A percentile compares a stretch with the other conserved stretches of the same genome.
These are phyloP conservation scores for Beaufortia kweichowensis DNA, from an alignment of 2,113 vertebrate species.

Conservation along the genomic window DNA sequence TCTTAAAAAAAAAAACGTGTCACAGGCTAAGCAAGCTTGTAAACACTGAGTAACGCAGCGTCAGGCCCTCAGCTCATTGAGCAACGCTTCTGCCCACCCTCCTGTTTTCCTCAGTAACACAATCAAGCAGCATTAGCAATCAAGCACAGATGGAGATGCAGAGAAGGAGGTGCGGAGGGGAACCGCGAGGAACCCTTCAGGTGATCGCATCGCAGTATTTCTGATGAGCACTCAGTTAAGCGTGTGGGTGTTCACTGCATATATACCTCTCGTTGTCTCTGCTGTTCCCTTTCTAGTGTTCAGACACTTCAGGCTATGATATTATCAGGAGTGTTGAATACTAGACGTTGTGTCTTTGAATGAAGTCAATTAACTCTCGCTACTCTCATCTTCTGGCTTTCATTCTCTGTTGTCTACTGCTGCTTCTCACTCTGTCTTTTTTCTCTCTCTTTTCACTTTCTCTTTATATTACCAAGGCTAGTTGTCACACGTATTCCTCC, in stretches of 20 bases:
- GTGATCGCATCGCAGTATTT: constrained; percentile 25
- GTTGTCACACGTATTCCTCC: neutral
- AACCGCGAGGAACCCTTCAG: neutral
- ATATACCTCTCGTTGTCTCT: neutral
- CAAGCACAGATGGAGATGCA: neutral
- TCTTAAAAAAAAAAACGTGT: neutral
- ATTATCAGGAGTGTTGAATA: neutral
- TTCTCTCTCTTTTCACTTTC: neutral
- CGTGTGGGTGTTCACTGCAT: constrained; percentile 28
- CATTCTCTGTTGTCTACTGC: neutral
- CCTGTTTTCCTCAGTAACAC: no score
- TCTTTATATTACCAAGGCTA: neutral
- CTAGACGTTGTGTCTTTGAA: constrained; percentile 14
- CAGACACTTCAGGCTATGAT: constrained; percentile 20
- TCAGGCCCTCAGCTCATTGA: neutral
- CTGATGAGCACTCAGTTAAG: constrained; percentile 14
- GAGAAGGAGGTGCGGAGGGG: neutral
- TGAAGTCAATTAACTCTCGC: constrained; percentile 39
- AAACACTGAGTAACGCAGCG: constrained; percentile 22
- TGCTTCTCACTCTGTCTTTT: neutral
- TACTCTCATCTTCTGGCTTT: neutral
- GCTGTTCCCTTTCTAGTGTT: neutral
- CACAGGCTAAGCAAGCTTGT: neutral
- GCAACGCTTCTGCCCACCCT: neutral
- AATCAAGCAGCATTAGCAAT: neutral